Evolutionary conservation across 2,888 invertebrate species (phyloP), one percentile per base, ranked within the genome.

Genomic region (Abrostola tripartita): DNA sequence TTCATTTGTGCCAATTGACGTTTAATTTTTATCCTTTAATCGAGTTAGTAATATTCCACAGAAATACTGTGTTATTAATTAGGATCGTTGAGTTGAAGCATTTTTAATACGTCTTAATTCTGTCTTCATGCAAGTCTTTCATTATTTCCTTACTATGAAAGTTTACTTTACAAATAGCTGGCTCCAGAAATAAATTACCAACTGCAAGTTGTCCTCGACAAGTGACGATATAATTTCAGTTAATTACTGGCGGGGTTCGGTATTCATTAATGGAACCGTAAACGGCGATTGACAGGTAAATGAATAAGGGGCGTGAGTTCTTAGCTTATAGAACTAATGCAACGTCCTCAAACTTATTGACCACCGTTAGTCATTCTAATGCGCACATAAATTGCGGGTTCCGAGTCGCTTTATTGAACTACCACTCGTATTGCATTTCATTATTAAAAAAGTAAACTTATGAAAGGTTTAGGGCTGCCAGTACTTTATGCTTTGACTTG

Each of bases 321-420:
- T 76, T 67, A 65, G 78, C 74, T 72, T 76, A 79, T 76, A 71
- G 76, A 83, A 83, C 83, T 84, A 87, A 84, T 81, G 82, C 68
- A 68, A 79, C 83, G 88, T 89, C 86, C 81, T 74, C 74, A 74
- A 84, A 82, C 82, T 88, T 87, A 91, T 89, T 89, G 91, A 88
- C 88, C 88, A 88, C 78, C 87, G 86, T 92, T 86, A 88, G 75
- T 92, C 90, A 90, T 87, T 89, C 90, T 92, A 92, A 92, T 89
- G 89, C 79, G 84, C 81, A 80, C 89, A 91, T 92, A 88, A 92
- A 92, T 92, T 90, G 88, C 81, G 84, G 81, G 78, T 81, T 79
- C 82, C 82, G 68, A 83, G 81, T 81, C 86, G 83, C 85, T 88
- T 85, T 88, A 90, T 89, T 88, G 88, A 88, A 88, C 90, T 86